Evolutionary conservation across 2,888 invertebrate species (phyloP), one percentile per base, ranked within the genome.

Genomic region (Synanthedon tipuliformis): DNA sequence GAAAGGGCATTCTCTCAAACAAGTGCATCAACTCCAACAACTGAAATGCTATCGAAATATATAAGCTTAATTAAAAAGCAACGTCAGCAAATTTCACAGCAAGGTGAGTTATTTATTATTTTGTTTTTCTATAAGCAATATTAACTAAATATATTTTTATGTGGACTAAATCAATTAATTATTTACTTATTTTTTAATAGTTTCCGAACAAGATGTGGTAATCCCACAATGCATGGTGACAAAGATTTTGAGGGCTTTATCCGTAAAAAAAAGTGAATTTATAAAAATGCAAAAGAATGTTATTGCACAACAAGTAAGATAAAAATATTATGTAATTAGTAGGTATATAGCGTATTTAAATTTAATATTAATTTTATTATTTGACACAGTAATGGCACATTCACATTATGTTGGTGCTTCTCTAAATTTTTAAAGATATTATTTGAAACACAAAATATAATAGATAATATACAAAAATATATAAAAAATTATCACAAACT

Each of bases 181-280:
- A 8, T 50, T 51, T 56, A 54, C 51, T 52, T 51, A 51, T 45
- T 13, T 49, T 18, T 13, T 45, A 45, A 50, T 54, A 41, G 55
- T 59, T 59, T 1, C 65, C 81, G 83, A 75, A 41, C 79, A 76
- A 61, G 74, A 76, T 4, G 51, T 64, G 3, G 49, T 54, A 1
- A 53, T 81, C 56, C 80, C 83, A 5, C 76, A 78, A 40, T 69
- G 63, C 50, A 58, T 80, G 23, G 16, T 78, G 10, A 57, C 68
- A 4, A 86, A 81, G 65, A 62, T 77, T 13, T 56, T 72, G 59
- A 67, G 83, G 50, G 18, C 56, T 3, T 60, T 83, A 51, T 71
- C 78, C 1, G 72, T 77, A 5, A 85, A 79, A 59, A 83, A 74
- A 61, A 73, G 83, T 51, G 86, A 86, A 56, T 83, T 83, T 55